phyloP scores from a whole-genome alignment of 2,797 vertebrate species.

The Atherinosoma microstoma region DNA sequence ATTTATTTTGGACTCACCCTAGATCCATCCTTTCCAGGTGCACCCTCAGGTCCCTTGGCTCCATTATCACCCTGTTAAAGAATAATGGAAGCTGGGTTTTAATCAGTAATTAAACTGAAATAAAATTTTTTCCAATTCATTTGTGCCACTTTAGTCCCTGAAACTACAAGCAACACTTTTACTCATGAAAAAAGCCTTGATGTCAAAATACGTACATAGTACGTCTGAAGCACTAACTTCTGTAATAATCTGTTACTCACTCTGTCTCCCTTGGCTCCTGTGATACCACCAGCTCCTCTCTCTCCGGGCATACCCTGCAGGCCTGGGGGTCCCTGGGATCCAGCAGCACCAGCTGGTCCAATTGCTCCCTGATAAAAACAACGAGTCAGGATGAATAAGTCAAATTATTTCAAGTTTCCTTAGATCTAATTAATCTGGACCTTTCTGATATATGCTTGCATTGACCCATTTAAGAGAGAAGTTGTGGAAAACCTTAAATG shows the following conservation, averaged over 20 bases:
- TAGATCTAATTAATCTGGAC: neutral
- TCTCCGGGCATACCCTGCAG: slow-evolving; percentile 98
- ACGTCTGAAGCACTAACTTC: neutral
- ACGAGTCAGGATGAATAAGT: slow-evolving; percentile 1
- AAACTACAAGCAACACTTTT: neutral
- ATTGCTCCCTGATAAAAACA: slow-evolving; percentile 86
- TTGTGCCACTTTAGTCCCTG: neutral
- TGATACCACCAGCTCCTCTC: slow-evolving; percentile 91
- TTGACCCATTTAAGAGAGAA: neutral
- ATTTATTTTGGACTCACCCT: slow-evolving; percentile 85
- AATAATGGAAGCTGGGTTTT: slow-evolving; percentile 30
- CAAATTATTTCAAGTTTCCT: neutral
- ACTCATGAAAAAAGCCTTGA: neutral
- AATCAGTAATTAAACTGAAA: neutral
- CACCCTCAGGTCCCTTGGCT: slow-evolving; percentile 94
- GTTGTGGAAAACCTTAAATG: neutral
- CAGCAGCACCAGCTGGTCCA: slow-evolving; percentile 87
- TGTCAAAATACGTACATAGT: neutral
- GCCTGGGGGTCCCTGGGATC: slow-evolving; percentile 92
- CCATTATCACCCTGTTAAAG: slow-evolving; percentile 90
- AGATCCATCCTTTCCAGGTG: slow-evolving; percentile 93
- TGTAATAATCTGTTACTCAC: slow-evolving; percentile 79
- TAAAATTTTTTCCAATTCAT: neutral
- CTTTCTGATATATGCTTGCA: neutral
- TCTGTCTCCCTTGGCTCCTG: slow-evolving; percentile 95